Evolutionary conservation across 2,888 invertebrate genomes (phyloP), one percentile per base, ranked within the genome.

Genomic region (Ichneumoninae sp.): DNA sequence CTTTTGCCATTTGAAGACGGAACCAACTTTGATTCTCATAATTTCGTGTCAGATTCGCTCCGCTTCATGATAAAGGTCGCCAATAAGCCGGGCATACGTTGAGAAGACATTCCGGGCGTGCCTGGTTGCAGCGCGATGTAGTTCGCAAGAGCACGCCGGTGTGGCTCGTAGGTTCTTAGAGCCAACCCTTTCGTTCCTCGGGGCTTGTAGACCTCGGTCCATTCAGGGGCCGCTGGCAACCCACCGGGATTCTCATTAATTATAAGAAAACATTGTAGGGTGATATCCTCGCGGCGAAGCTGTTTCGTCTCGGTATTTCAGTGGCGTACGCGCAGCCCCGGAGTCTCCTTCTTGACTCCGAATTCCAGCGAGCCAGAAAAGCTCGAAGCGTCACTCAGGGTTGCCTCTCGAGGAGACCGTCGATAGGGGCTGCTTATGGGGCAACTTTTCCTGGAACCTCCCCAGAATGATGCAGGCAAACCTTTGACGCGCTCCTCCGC

Each of bases 201-300:
- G 86, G 90, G 90, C 90, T 62, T 8, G 89, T 90, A 89, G 88
- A 90, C 86, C 81, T 88, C 78, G 89, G 91, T 91, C 90, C 90
- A 92, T 92, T 92, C 90, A 89, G 85, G 87, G 87, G 89, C 88
- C 88, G 84, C 85, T 88, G 86, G 89, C 78, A 33, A 47, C 47
- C 52, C 26, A 75, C 70, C 72, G 50, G 47, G 69, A 80, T 83
- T 74, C 87, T 92, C 92, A 92, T 92, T 92, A 92, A 92, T 92
- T 92, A 93, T 91, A 92, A 92, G 91, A 92, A 92, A 91, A 92
- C 92, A 92, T 91, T 91, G 90, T 90, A 90, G 16, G 66, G 65
- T 76, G 74, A 75, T 75, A 47, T 47, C 44, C 44, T 60, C 62
- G 50, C 65, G 47, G 50, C 33, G 33, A 66, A 50, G 54, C 54